phyloP scores from a whole-genome alignment of 2,113 vertebrate genomes.

The Charina bottae region DNA sequence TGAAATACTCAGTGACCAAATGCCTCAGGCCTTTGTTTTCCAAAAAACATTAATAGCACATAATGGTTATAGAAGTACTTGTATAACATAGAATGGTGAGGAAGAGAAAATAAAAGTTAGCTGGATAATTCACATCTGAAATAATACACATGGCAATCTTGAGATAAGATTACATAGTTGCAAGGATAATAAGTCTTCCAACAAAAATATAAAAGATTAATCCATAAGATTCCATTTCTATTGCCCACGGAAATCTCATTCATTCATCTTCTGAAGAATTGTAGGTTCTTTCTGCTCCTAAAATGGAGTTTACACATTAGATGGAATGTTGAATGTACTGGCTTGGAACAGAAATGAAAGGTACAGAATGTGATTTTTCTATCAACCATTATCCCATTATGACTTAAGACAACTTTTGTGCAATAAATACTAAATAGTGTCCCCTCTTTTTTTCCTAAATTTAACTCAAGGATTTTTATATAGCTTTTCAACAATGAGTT shows the following conservation, averaged over 20 bases:
- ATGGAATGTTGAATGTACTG: background rate
- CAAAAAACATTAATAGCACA: too few relatives aligned
- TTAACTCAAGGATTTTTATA: constrained; percentile 14
- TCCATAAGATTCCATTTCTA: background rate
- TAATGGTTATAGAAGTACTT: too few relatives aligned
- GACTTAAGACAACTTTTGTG: constrained; percentile 32
- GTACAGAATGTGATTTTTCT: background rate
- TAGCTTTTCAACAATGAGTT: constrained; percentile 40
- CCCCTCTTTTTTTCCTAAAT: constrained; percentile 41
- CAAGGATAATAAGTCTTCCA: background rate
- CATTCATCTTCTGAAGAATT: background rate
- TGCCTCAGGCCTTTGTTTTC: too few relatives aligned
- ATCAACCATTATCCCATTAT: constrained; percentile 27
- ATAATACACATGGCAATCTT: too few relatives aligned
- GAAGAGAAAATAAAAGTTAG: background rate
- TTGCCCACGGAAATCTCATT: background rate
- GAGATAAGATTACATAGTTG: too few relatives aligned
- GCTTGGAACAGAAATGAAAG: background rate
- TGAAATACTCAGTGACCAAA: too few relatives aligned
- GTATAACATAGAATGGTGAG: too few relatives aligned
- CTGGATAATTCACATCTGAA: background rate
- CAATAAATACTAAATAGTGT: constrained; percentile 61
- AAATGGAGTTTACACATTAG: background rate
- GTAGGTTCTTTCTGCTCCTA: background rate
- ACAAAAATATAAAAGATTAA: background rate